Base-by-base conservation (phyloP, 2,888 invertebrate genomes). In the Lamproptera curius region DNA sequence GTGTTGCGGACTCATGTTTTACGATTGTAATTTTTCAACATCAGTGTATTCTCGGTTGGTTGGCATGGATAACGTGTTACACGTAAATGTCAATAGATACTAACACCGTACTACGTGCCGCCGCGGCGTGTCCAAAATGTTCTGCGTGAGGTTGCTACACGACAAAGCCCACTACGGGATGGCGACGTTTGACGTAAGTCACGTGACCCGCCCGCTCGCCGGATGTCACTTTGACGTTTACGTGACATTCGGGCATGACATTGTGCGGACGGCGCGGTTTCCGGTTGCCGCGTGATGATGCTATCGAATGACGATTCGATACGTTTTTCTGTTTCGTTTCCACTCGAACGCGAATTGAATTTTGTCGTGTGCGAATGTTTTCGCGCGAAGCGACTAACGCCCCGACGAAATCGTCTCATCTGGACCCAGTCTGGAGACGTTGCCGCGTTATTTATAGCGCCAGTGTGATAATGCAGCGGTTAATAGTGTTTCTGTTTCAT, bases 11-110 rank as follows among this genome's bases (percentile, higher is more conserved):
- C 69, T 75, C 73, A 83, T 85, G 83, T 76, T 80, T n/a, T 69
- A 83, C 85, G 71, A 84, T 85, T 78, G 85, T 85, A 84, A 84
- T 81, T 74, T 79, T 76, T 69, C 60, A 61, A 73, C 71, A 70
- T 78, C 84, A 85, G 85, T 85, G 72, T 84, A 82, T 79, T 77
- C 76, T 79, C 79, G 80, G 82, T 80, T 74, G 65, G 68, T 70
- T 75, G 67, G 65, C 74, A 82, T 70, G 84, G 68, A 68, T 74
- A 81, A 84, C 86, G 85, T 81, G 84, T 66, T 74, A 75, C 73
- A 72, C 76, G 84, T 79, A 80, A 83, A 83, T 81, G 86, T 83
- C 80, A 76, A 81, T 79, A 79, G 82, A 77, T 73, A 65, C 72
- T 76, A 70, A 62, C n/a, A n/a, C n/a, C n/a, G n/a, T n/a, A n/a